Conservation (phyloP, 2,888 invertebrate genomes). For the Conomelus anceps region DNA sequence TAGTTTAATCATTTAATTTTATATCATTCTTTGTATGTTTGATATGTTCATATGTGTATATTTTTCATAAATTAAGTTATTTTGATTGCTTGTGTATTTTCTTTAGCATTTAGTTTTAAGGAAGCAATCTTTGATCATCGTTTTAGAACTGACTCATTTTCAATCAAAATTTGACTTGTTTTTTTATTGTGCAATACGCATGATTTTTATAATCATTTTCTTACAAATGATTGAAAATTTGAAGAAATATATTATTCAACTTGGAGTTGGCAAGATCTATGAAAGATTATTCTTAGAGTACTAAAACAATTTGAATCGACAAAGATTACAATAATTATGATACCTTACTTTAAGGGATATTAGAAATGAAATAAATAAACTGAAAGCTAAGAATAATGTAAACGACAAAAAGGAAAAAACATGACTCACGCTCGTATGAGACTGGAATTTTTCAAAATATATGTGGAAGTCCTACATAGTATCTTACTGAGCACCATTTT, state of each 20-base stretch:
- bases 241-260: background rate
- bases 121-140: background rate
- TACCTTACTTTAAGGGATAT: background rate
- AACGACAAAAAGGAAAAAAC: no score
- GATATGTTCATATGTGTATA: background rate
- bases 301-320: no score
- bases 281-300: background rate
- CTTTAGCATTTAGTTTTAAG: background rate
- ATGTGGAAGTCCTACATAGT: background rate
- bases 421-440: background rate
- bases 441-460: background rate
- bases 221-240: background rate
- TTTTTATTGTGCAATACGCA: background rate
- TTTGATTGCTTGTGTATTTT: background rate
- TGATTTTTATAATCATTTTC: background rate
- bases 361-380: no score
- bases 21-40: background rate
- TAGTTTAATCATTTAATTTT: background rate
- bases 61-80: background rate
- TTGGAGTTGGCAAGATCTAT: background rate
- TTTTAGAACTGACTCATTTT: background rate
- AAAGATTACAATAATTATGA: no score
- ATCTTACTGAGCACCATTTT: background rate
- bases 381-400: no score
- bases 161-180: background rate